Percentiles rank a stretch among this genome's conserved stretches.
Conservation (phyloP, 2,113 vertebrate species). For the Motacilla tschutschensis region DNA sequence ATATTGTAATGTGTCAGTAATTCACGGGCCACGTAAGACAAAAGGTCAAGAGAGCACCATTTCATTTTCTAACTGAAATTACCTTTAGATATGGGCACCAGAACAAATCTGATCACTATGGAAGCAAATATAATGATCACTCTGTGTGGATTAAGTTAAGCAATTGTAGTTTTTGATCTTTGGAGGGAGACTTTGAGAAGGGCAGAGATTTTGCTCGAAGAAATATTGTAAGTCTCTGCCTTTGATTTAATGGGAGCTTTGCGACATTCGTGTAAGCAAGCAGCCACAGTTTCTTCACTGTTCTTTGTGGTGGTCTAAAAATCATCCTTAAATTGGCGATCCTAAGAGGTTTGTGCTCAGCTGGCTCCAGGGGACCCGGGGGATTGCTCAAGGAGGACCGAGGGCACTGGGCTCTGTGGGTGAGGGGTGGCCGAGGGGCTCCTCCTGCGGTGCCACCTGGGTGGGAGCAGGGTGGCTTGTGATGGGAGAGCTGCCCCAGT, state of each 20-base stretch:
- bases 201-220: constrained; percentile 22
- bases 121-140: constrained; percentile 25
- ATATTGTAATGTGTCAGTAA: constrained; percentile 51
- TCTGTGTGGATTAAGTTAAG: constrained; percentile 42
- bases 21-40: constrained; percentile 41
- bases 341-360: not conserved
- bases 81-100: constrained; percentile 47
- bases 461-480: accelerated
- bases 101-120: constrained; percentile 40
- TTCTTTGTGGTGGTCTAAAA: constrained; percentile 9
- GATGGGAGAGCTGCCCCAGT: not conserved
- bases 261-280: not conserved
- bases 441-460: accelerated
- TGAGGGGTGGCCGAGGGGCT: accelerated
- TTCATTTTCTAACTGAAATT: constrained; percentile 68
- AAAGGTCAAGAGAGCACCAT: constrained; percentile 54
- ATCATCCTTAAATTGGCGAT: accelerated
- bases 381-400: not conserved
- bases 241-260: constrained; percentile 40
- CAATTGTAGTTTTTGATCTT: constrained; percentile 36
- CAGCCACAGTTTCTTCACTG: not conserved
- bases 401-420: not conserved
- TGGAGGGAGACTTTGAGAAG: constrained; percentile 1
- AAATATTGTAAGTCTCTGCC: constrained; percentile 19
- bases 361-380: not conserved